Percentiles rank a stretch among this genome's conserved stretches.
Evolutionary conservation across 2,797 vertebrate species (phyloP).

Genomic region (Emydoidea blandingii): DNA sequence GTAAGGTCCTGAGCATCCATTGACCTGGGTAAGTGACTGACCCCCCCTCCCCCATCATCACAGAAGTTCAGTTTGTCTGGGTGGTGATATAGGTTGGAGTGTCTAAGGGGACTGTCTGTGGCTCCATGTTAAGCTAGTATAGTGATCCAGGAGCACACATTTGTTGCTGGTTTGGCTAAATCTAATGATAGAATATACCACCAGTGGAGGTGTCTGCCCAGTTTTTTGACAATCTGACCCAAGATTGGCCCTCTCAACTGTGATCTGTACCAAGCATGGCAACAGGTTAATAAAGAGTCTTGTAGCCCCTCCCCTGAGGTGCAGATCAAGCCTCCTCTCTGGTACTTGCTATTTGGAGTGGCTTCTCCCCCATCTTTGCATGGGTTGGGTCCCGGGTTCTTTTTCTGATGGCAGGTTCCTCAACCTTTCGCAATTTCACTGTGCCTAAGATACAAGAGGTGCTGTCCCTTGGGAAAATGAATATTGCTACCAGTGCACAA

Average conservation of each 20-base stretch:
- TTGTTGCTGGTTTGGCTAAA: neutral
- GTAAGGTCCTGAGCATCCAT: neutral
- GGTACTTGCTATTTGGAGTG: too few relatives aligned
- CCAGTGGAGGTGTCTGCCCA: neutral
- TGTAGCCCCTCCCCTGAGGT: too few relatives aligned
- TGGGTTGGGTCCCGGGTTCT: too few relatives aligned
- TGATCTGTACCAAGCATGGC: neutral
- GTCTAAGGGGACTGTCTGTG: neutral
- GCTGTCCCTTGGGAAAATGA: too few relatives aligned
- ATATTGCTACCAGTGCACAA: too few relatives aligned
- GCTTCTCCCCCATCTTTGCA: too few relatives aligned
- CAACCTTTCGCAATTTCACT: too few relatives aligned
- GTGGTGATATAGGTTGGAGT: neutral
- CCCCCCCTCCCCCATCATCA: neutral
- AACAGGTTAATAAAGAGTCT: too few relatives aligned
- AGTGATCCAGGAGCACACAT: neutral
- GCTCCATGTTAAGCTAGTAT: neutral
- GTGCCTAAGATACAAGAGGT: too few relatives aligned
- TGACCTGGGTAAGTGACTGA: too few relatives aligned
- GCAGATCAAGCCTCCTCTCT: too few relatives aligned
- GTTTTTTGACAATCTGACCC: neutral
- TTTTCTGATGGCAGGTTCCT: too few relatives aligned
- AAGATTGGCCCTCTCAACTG: neutral
- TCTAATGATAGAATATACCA: neutral
- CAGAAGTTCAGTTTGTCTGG: neutral